phyloP scores from a whole-genome alignment of 2,888 invertebrate genomes.

The Drosophila parthenogenetica region DNA sequence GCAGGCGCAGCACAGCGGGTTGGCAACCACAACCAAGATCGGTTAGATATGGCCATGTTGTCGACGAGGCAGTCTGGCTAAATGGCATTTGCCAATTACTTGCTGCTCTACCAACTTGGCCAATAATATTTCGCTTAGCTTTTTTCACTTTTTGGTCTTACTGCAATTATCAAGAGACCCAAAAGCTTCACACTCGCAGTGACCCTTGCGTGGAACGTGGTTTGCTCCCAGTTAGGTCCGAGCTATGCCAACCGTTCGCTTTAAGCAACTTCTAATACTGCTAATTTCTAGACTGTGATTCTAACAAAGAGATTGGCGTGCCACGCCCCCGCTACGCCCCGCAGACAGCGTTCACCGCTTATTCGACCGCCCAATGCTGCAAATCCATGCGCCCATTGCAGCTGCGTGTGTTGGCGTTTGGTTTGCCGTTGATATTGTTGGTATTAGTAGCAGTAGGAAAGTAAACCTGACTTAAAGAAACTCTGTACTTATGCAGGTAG shows the following conservation, averaged over 20 bases:
- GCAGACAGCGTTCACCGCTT: not conserved
- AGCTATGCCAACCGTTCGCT: constrained; percentile 41
- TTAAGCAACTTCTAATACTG: constrained; percentile 69
- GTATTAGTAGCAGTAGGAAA: not conserved
- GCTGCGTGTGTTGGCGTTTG: constrained; percentile 41
- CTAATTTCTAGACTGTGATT: constrained; percentile 68
- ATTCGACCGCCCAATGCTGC: not conserved
- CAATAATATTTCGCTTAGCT: constrained; percentile 60
- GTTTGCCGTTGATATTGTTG: constrained; percentile 17
- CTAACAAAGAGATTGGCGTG: constrained; percentile 47
- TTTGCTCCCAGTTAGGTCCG: constrained; percentile 20
- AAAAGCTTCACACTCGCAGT: constrained; percentile 64
- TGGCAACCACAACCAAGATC: constrained; percentile 45
- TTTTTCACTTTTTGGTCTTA: constrained; percentile 10
- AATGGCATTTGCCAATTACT: constrained; percentile 60
- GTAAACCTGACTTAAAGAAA: not conserved
- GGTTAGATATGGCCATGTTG: constrained; percentile 54
- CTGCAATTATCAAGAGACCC: constrained; percentile 57
- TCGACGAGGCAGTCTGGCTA: constrained; percentile 30
- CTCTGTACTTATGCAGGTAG: not conserved
- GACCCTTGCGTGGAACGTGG: constrained; percentile 56
- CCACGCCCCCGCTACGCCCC: not conserved
- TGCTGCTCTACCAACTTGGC: constrained; percentile 35
- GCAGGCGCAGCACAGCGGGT: constrained; percentile 62
- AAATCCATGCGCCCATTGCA: constrained; percentile 5